Evolutionary conservation across 2,113 vertebrate species (phyloP), one percentile per base, ranked within the genome.

Genomic region (Phalacrocorax brasilianus): DNA sequence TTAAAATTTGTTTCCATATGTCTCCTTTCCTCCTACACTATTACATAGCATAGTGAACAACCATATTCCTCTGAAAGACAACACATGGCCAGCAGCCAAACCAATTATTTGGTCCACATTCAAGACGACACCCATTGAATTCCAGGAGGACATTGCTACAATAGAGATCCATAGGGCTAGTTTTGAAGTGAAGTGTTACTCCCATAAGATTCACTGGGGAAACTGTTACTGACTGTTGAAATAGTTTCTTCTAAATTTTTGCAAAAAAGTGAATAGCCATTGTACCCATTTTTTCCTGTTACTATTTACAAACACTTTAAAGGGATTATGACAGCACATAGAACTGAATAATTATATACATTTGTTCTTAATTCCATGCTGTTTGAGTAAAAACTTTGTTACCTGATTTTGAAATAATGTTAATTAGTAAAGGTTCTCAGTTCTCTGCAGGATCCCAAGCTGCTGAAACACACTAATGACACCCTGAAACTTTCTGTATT

Each of bases 81-180:
- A 92, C 95, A 94, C 61, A 70, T 88, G 93, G 93, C 89, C 83
- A 75, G 73, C 85, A 91, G 94, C 85, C 95, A 97, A 58, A 70
- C 35, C 52, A 55, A 66, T 96, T 73, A 92, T 88, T 95, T 95
- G 66, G 74, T 89, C 74, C 56, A n/a, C 66, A 75, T 87, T 92
- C 79, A 93, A 73, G 79, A 88, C 12, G 65, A 91, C 63, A 89
- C 74, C 83, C 79, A 91, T 61, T 59, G 72, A 92, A 33, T 78
- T 95, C 70, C 79, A 92, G 85, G 68, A 86, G 38, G 68, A 85
- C 65, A 74, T 5, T 93, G 65, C 68, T 66, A 83, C 71, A 95
- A 79, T 20, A 93, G 52, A 86, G 65, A 75, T 66, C 72, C 67
- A 83, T 17, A 91, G 30, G 27, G 47, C 26, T 88, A 77, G 38